Evolutionary conservation across 2,797 vertebrate genomes (phyloP).

Genomic region (Euthynnus affinis): DNA sequence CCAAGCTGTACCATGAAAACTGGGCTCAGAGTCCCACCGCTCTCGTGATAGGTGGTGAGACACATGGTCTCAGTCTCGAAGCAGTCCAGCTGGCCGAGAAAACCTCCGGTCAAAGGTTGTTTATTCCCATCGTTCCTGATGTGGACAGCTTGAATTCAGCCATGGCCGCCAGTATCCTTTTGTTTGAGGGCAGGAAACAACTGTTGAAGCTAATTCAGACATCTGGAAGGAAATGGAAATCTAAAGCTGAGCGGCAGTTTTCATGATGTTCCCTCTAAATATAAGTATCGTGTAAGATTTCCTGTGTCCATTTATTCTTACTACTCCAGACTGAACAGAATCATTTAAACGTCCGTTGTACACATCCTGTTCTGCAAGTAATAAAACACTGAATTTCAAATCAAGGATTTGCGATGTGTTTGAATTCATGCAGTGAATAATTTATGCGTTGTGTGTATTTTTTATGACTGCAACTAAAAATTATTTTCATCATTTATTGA

Average conservation of each 20-base stretch:
- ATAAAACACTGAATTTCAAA: slow-evolving; percentile 36
- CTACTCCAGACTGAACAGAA: background rate
- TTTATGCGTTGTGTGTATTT: background rate
- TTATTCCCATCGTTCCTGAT: slow-evolving; percentile 88
- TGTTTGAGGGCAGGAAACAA: slow-evolving; percentile 95
- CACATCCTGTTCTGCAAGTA: background rate
- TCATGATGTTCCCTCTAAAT: slow-evolving; percentile 21
- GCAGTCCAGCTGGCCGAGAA: slow-evolving; percentile 86
- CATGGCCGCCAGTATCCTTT: slow-evolving; percentile 91
- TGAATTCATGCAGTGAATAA: background rate
- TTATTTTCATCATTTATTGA: background rate
- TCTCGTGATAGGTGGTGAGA: slow-evolving; percentile 93
- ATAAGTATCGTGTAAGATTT: background rate
- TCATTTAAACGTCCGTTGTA: background rate
- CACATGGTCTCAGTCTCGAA: slow-evolving; percentile 87
- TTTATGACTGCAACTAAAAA: background rate
- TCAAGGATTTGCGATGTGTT: background rate
- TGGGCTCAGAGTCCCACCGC: slow-evolving; percentile 89
- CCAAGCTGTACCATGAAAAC: slow-evolving; percentile 84
- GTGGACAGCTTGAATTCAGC: slow-evolving; percentile 94
- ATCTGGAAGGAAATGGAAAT: slow-evolving; percentile 44
- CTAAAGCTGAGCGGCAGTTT: slow-evolving; percentile 28
- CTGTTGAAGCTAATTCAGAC: slow-evolving; percentile 69
- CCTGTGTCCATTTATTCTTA: background rate
- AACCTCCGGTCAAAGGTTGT: slow-evolving; percentile 86